Base-by-base conservation (phyloP, 2,797 vertebrate species). In the Oryzias sinensis region DNA sequence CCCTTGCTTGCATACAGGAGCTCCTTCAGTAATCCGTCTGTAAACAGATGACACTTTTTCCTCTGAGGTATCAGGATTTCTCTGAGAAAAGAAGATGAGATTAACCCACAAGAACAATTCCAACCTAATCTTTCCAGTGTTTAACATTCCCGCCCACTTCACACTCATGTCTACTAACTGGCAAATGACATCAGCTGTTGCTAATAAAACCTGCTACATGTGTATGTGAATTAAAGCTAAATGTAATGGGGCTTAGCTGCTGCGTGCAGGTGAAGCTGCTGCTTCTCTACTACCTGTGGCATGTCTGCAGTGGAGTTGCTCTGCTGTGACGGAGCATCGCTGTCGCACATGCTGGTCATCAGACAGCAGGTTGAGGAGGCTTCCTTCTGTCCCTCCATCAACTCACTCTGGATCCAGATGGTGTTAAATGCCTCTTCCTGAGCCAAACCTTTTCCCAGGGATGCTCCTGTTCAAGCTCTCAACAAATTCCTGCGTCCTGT, bases 1-100 rank as follows among this genome's bases (percentile, higher is more conserved):
- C 18, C 29, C 18, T 43, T 11, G 4, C 22, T 40, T 55, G 14
- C 50, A 59, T 43, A 46, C 45, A 52, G 11, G 50, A 48, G 6
- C 53, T 33, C 64, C 42, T 57, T 60, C 40, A 49, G 16, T 59
- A 61, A 68, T 62, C 18, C 37, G 33, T 49, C 15, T 43, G 41
- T 70, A 70, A 64, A 69, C 41, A 69, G 42, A 17, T 16, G 41
- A 40, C 43, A 57, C 18, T 20, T 49, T 14, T 43, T 50, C 50
- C 44, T 51, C 54, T 27, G 20, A 20, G 25, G n/a, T 41, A 47
- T 47, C 41, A 20, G 16, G 41, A n/a, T 42, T 44, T 49, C 33
- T 44, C 33, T 44, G n/a, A 51, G 42, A 49, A 59, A 53, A 56
- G 40, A 62, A 54, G 33, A 44, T 43, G 20, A 49, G 54, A 51